phyloP scores from a whole-genome alignment of 2,113 vertebrate species.

The Eurystomus gularis region DNA sequence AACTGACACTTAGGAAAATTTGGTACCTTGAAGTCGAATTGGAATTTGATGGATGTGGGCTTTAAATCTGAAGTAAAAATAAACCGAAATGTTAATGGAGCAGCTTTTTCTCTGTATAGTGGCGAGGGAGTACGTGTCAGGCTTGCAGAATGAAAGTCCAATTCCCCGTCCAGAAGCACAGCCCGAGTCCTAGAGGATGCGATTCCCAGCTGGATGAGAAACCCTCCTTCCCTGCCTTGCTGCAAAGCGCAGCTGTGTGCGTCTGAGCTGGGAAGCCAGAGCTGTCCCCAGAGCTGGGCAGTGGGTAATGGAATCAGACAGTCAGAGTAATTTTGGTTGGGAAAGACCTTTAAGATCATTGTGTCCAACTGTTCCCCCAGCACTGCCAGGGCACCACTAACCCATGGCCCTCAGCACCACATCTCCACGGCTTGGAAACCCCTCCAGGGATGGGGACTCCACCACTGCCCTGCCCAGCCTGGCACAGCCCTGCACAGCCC shows the following conservation, averaged over 20 bases:
- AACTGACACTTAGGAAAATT: neutral
- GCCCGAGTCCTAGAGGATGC: neutral
- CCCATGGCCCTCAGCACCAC: no score
- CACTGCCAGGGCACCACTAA: no score
- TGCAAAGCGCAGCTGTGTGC: neutral
- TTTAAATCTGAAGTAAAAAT: neutral
- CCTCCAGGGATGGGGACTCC: no score
- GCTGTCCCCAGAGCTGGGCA: neutral
- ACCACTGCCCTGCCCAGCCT: no score
- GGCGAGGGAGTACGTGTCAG: neutral
- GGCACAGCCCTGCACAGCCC: no score
- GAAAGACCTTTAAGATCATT: no score
- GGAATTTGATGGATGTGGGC: neutral
- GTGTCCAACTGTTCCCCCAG: no score
- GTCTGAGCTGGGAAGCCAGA: neutral
- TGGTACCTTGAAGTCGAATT: neutral
- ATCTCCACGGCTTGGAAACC: no score
- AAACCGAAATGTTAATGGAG: neutral
- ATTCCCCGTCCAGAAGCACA: neutral
- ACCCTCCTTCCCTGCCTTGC: neutral
- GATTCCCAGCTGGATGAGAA: neutral
- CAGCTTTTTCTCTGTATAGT: neutral
- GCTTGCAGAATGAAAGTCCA: neutral
- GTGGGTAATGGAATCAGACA: neutral
- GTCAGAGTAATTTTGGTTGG: no score